A percentile compares a stretch with the other conserved stretches of the same genome.
phyloP scores from a whole-genome alignment of 1,140 invertebrate genomes.

The Sogatella furcifera region DNA sequence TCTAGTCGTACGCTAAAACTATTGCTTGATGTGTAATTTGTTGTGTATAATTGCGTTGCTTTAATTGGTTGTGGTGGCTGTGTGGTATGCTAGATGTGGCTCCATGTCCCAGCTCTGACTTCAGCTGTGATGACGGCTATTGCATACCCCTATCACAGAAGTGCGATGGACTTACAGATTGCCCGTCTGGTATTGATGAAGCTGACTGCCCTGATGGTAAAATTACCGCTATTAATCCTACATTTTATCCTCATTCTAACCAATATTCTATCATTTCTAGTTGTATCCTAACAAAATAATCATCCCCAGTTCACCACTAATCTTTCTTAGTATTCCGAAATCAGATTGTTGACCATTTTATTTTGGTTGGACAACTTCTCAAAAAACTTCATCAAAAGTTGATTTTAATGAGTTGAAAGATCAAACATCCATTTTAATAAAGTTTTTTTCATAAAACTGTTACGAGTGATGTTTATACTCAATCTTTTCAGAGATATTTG shows the following conservation, averaged over 20 bases:
- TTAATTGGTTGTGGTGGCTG: not conserved
- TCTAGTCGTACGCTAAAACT: no score
- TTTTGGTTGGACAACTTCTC: no score
- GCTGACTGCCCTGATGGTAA: constrained; percentile 21
- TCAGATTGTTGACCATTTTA: no score
- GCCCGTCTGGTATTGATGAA: constrained; percentile 30
- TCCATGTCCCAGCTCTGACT: constrained; percentile 18
- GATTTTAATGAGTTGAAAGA: no score
- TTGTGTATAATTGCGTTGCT: no score
- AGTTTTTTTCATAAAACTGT: no score
- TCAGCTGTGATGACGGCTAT: constrained; percentile 23
- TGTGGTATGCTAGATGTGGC: constrained; percentile 8
- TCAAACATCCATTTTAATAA: no score
- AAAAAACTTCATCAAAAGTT: no score
- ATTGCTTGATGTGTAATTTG: no score
- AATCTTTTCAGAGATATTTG: no score
- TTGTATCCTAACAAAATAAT: not conserved
- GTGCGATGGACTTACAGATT: constrained; percentile 30
- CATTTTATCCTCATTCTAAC: not conserved
- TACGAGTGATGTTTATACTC: no score
- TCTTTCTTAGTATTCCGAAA: no score
- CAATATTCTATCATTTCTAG: not conserved
- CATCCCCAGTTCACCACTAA: not conserved
- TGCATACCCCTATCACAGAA: constrained; percentile 31
- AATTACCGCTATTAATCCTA: not conserved